Conservation (phyloP, 2,797 vertebrate species). For the Sitta carolinensis region DNA sequence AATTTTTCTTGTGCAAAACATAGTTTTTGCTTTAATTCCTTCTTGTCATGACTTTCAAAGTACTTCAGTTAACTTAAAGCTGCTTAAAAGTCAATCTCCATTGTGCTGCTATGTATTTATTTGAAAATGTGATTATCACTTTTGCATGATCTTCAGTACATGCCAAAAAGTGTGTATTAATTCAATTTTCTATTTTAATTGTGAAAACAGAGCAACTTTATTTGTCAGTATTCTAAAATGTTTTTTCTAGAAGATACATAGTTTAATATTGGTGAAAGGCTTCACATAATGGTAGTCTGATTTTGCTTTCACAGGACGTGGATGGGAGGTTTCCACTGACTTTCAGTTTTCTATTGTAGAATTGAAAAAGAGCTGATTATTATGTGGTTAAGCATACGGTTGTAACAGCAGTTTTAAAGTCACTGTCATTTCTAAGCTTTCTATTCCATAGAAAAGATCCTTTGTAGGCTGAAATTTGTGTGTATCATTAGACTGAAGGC, state of each 20-base stretch:
- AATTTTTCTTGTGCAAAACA: constrained; percentile 25
- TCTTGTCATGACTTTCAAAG: constrained; percentile 22
- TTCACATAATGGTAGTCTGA: neutral
- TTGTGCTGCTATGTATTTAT: constrained; percentile 24
- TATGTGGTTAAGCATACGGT: constrained; percentile 6
- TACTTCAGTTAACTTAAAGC: constrained; percentile 19
- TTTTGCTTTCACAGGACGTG: neutral
- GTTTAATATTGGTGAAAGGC: neutral
- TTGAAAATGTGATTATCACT: constrained; percentile 42
- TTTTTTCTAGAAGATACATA: neutral
- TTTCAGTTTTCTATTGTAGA: neutral
- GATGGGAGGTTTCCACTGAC: neutral
- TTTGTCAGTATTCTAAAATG: constrained; percentile 4
- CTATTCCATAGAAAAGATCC: neutral
- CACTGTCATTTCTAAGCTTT: constrained; percentile 5
- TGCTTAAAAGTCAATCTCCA: neutral
- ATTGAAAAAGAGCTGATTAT: constrained; percentile 9
- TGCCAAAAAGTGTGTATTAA: constrained; percentile 7
- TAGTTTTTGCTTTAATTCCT: constrained; percentile 8
- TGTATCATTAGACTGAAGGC: neutral
- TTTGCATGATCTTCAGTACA: constrained; percentile 38
- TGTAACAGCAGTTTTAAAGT: constrained; percentile 30
- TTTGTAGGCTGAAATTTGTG: neutral
- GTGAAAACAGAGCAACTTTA: neutral
- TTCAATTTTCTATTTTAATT: constrained; percentile 16